phyloP scores from a whole-genome alignment of 2,113 vertebrate species.

The Ammodytes dubius region DNA sequence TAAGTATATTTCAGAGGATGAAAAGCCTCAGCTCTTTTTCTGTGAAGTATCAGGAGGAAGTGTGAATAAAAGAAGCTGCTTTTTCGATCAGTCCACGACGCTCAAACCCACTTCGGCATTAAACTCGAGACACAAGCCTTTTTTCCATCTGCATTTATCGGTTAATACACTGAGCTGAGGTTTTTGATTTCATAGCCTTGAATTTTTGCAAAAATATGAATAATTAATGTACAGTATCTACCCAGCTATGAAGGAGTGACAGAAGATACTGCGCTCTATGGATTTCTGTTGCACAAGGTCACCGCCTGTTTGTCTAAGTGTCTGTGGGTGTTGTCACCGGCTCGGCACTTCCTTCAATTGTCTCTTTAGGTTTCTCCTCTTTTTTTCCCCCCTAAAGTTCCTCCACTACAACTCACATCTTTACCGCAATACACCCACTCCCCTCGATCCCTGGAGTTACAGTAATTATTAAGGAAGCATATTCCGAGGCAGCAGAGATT shows the following conservation, averaged over 20 bases:
- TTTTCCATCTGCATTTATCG: background rate
- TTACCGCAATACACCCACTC: constrained; percentile 1
- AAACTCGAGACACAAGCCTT: background rate
- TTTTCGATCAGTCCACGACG: background rate
- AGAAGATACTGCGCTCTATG: constrained; percentile 32
- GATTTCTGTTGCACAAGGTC: constrained; percentile 36
- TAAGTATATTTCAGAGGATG: background rate
- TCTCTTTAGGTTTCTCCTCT: constrained; percentile 50
- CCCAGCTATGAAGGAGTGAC: constrained; percentile 7
- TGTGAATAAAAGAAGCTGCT: constrained; percentile 7
- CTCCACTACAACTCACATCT: constrained; percentile 26
- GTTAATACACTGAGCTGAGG: background rate
- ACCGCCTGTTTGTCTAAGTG: constrained; percentile 31
- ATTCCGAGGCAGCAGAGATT: background rate
- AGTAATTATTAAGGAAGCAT: constrained; percentile 8
- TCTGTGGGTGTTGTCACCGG: constrained; percentile 68
- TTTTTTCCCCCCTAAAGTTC: constrained; percentile 24
- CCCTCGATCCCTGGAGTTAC: background rate
- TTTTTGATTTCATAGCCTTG: constrained; percentile 46
- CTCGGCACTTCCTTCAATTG: constrained; percentile 69
- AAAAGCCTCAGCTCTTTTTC: background rate
- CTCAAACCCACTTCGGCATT: constrained; percentile 16
- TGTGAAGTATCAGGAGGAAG: background rate
- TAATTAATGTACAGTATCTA: constrained; percentile 49
- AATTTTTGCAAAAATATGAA: constrained; percentile 42